phyloP scores from a whole-genome alignment of 1,140 invertebrate species.

The Neuroterus valhalla region DNA sequence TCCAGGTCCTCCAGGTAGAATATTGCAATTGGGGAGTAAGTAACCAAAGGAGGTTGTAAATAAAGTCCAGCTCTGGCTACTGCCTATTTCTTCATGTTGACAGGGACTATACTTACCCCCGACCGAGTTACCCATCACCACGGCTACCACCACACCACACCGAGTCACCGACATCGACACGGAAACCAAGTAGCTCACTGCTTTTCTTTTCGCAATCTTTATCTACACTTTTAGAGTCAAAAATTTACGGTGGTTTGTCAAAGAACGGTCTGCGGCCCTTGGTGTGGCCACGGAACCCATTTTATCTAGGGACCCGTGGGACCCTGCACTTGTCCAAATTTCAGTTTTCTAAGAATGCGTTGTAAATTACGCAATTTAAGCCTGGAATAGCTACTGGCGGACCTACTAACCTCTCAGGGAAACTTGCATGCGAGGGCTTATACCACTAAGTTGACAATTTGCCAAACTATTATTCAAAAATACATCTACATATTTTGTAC shows the following conservation, averaged over 20 bases:
- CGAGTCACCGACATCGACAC: no score
- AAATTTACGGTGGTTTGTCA: slow-evolving; percentile 24
- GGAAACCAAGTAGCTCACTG: neutral
- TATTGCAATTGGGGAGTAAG: neutral
- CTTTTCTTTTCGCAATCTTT: slow-evolving; percentile 1
- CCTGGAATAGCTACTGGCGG: no score
- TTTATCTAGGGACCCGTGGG: neutral
- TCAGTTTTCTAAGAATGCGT: neutral
- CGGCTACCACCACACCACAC: no score
- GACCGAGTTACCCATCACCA: no score
- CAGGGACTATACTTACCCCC: neutral
- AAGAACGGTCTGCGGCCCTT: neutral
- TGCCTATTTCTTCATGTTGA: neutral
- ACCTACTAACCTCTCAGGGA: no score
- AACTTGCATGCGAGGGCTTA: no score
- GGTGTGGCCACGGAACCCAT: neutral
- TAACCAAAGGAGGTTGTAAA: neutral
- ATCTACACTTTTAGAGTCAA: slow-evolving; percentile 32
- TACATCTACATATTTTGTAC: no score
- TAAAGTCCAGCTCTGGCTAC: slow-evolving; percentile 12
- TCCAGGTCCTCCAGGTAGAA: neutral
- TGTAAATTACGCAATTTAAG: no score
- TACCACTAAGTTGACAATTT: no score
- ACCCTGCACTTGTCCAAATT: neutral
- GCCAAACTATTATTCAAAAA: no score